These are phyloP conservation scores for Metallyticus violacea DNA, from an alignment of 2,888 invertebrate species.

Conservation along the genomic window DNA sequence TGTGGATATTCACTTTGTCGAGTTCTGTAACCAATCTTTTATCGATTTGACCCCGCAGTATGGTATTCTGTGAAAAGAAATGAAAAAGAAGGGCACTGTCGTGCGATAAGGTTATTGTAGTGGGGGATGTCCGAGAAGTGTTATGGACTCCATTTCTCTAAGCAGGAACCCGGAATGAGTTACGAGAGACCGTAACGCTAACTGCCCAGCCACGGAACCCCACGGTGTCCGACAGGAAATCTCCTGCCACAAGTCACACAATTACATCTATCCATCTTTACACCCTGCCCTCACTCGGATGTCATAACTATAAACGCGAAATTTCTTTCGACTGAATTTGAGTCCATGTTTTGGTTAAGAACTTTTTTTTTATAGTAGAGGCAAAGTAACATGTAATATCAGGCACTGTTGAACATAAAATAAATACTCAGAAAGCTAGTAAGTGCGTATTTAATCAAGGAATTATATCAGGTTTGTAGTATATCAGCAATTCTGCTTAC, in stretches of 20 bases:
- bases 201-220: neutral
- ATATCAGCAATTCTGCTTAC: no score
- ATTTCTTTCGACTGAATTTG: neutral
- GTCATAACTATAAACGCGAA: neutral
- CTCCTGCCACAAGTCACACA: neutral
- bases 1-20: neutral
- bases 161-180: neutral
- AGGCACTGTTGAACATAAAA: no score
- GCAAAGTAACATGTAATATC: no score
- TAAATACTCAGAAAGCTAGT: no score
- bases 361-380: no score
- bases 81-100: neutral
- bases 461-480: no score
- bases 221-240: neutral
- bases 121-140: neutral
- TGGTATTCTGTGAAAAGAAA: neutral
- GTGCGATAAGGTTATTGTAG: neutral
- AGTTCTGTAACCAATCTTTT: neutral
- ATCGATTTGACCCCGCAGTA: neutral
- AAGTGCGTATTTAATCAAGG: no score
- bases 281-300: neutral
- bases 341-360: no score
- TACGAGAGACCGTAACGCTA: conserved; percentile 10
- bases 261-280: neutral
- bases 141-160: conserved; percentile 14